Conservation (phyloP, 2,797 vertebrate species). For the Xyrichtys novacula region DNA sequence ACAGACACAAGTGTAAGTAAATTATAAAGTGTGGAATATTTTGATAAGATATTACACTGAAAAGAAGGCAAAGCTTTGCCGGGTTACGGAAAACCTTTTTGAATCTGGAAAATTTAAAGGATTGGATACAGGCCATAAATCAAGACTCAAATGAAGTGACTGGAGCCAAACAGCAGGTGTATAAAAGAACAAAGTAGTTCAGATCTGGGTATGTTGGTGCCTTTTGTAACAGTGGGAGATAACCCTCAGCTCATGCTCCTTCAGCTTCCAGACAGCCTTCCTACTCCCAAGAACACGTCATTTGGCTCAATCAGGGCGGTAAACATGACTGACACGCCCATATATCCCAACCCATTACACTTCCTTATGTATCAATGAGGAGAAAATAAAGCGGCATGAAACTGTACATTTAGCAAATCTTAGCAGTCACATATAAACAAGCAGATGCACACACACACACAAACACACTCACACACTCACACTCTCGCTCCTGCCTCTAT, state of each 20-base stretch:
- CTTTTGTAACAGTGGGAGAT: constrained; percentile 13
- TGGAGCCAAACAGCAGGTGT: background rate
- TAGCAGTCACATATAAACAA: constrained; percentile 62
- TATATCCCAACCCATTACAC: constrained; percentile 45
- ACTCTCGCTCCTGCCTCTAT: constrained; percentile 69
- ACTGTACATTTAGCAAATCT: constrained; percentile 66
- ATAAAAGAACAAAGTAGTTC: constrained; percentile 4
- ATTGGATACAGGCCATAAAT: background rate
- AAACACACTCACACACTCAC: constrained; percentile 24
- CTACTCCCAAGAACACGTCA: constrained; percentile 3
- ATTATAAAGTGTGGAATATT: background rate
- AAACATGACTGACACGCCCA: constrained; percentile 39
- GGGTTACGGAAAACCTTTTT: no score
- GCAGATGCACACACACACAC: constrained; percentile 36
- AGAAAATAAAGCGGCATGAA: constrained; percentile 63
- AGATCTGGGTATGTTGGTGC: background rate
- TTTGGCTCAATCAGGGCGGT: constrained; percentile 36
- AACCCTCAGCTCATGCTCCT: background rate
- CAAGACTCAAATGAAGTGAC: background rate
- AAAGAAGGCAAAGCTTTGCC: no score
- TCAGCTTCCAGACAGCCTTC: constrained; percentile 21
- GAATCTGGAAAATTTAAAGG: background rate
- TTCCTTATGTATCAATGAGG: constrained; percentile 52
- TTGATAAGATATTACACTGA: background rate
- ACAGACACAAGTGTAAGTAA: background rate